A percentile compares a stretch with the other conserved stretches of the same genome.
These are phyloP conservation scores for Lithobates sylvaticus DNA, from an alignment of 2,797 vertebrate species.

Conservation along the genomic window DNA sequence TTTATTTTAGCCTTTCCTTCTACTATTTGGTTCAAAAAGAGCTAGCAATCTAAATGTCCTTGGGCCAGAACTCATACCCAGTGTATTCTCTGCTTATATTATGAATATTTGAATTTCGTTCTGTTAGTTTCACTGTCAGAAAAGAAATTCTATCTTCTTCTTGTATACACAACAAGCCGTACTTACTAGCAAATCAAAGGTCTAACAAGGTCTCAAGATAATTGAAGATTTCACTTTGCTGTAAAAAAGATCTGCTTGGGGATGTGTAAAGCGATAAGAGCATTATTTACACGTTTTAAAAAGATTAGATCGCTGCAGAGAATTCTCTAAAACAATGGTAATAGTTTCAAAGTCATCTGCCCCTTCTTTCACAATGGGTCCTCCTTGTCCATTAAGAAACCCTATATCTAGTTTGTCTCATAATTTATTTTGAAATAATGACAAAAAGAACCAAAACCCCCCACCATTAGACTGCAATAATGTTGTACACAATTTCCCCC, in stretches of 20 bases:
- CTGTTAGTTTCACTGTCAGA: background rate
- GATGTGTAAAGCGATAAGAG: conserved; percentile 21
- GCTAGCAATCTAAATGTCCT: no score
- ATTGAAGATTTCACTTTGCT: conserved; percentile 10
- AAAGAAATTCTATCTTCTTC: conserved; percentile 16
- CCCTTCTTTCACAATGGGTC: conserved; percentile 2
- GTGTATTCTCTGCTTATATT: background rate
- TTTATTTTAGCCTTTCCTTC: no score
- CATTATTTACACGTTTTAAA: conserved; percentile 52
- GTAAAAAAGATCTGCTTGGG: conserved; percentile 26
- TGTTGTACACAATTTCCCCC: conserved; percentile 56
- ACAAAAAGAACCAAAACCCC: conserved; percentile 44
- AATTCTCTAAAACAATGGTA: conserved; percentile 31
- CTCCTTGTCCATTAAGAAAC: conserved; percentile 58
- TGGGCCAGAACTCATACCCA: no score
- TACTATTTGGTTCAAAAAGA: no score
- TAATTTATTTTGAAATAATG: conserved; percentile 58
- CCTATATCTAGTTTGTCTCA: conserved; percentile 49
- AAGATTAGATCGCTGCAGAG: conserved; percentile 24
- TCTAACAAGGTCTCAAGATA: conserved; percentile 20
- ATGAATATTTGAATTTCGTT: background rate
- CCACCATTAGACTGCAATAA: conserved; percentile 53
- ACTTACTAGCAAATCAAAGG: conserved; percentile 8
- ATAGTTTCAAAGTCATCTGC: conserved; percentile 41
- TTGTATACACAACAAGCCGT: background rate